Percentiles rank a stretch among this genome's conserved stretches.
Evolutionary conservation across 2,888 invertebrate species (phyloP).

Genomic region (Megastigmus dorsalis): DNA sequence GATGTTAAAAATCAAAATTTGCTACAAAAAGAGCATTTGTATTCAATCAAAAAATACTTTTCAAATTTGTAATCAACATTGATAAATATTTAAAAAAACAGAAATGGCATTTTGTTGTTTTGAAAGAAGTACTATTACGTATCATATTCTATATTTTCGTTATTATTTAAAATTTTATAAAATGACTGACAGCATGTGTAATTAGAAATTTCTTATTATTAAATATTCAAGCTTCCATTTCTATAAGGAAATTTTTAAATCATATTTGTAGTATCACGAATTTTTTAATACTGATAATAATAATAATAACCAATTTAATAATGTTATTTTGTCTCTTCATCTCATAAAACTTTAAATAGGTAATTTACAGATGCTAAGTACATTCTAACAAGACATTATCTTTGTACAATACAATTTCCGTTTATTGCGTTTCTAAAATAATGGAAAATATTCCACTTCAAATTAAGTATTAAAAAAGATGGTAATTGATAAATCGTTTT

Average conservation of each 20-base stretch:
- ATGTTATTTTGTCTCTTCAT: slow-evolving; percentile 10
- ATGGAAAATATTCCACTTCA: neutral
- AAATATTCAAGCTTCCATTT: slow-evolving; percentile 21
- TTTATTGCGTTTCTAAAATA: neutral
- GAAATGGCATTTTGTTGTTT: slow-evolving; percentile 8
- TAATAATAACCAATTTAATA: neutral
- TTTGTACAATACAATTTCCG: neutral
- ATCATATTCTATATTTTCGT: slow-evolving; percentile 35
- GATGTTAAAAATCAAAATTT: slow-evolving; percentile 18
- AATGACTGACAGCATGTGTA: slow-evolving; percentile 24
- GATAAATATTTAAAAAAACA: slow-evolving; percentile 11
- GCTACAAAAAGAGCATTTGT: too few relatives aligned
- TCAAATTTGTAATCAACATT: slow-evolving; percentile 4
- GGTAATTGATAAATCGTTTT: neutral
- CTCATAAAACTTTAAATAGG: neutral
- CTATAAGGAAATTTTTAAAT: slow-evolving; percentile 22
- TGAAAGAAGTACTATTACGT: slow-evolving; percentile 45
- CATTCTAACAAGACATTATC: neutral
- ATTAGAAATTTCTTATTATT: slow-evolving; percentile 25
- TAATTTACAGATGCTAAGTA: slow-evolving; percentile 32
- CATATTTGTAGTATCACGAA: slow-evolving; percentile 46
- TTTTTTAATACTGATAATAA: slow-evolving; percentile 52
- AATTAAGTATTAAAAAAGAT: slow-evolving; percentile 17
- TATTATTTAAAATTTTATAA: slow-evolving; percentile 42
- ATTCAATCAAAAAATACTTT: slow-evolving; percentile 1